phyloP scores from a whole-genome alignment of 1,140 invertebrate species.

The Telenomus remus region DNA sequence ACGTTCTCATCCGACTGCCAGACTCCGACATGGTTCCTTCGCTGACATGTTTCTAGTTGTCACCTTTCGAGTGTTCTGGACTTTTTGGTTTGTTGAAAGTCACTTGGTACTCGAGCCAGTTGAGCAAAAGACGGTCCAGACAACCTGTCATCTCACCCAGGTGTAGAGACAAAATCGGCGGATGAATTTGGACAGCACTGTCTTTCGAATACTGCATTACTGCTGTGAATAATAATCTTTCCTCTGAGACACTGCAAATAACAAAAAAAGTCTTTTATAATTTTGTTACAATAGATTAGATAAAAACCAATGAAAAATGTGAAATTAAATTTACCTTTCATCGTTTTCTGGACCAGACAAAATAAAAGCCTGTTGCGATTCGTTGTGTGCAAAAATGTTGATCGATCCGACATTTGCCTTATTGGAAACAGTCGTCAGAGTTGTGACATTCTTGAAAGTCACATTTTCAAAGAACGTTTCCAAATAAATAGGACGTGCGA shows the following conservation, averaged over 20 bases:
- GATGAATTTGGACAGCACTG: slow-evolving; percentile 72
- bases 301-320: no score
- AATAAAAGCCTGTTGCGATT: slow-evolving; percentile 77
- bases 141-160: slow-evolving; percentile 78
- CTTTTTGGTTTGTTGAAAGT: slow-evolving; percentile 64
- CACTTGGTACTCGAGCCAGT: slow-evolving; percentile 79
- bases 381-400: slow-evolving; percentile 75
- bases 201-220: slow-evolving; percentile 78
- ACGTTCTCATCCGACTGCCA: slow-evolving; percentile 68
- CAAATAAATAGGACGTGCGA: slow-evolving; percentile 73
- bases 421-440: slow-evolving; percentile 69
- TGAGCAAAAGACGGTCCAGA: slow-evolving; percentile 79
- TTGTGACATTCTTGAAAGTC: slow-evolving; percentile 71
- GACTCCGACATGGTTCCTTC: slow-evolving; percentile 68
- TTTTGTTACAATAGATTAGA: no score
- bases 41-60: slow-evolving; percentile 58
- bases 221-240: slow-evolving; percentile 66
- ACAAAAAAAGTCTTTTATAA: no score
- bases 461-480: slow-evolving; percentile 76
- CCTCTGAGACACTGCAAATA: slow-evolving; percentile 62
- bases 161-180: slow-evolving; percentile 77
- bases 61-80: slow-evolving; percentile 34
- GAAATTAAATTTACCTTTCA: no score
- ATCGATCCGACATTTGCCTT: slow-evolving; percentile 70
- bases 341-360: slow-evolving; percentile 77